Evolutionary conservation across 1,140 invertebrate genomes (phyloP).

Genomic region (Drosophila tani): DNA sequence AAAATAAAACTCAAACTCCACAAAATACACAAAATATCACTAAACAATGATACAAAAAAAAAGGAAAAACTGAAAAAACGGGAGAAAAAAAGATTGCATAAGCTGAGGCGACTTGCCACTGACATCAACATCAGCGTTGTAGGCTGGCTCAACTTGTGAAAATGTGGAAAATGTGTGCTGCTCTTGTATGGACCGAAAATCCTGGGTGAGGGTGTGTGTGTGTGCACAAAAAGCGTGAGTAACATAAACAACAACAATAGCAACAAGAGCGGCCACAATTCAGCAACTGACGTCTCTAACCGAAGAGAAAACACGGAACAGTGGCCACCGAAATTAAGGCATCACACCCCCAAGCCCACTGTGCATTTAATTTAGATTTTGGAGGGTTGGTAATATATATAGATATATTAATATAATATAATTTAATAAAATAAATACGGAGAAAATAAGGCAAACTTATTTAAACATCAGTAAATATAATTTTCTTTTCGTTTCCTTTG

Average conservation of each 20-base stretch:
- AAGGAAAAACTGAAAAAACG: conserved; percentile 10
- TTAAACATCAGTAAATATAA: too few species aligned
- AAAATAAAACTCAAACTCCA: conserved; percentile 14
- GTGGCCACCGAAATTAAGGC: conserved; percentile 18
- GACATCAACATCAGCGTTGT: conserved; percentile 34
- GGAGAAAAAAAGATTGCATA: conserved; percentile 34
- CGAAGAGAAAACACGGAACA: conserved; percentile 33
- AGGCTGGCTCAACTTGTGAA: conserved; percentile 57
- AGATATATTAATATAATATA: neutral
- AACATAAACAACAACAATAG: conserved; percentile 60
- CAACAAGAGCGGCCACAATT: conserved; percentile 41
- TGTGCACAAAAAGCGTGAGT: conserved; percentile 61
- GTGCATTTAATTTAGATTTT: neutral
- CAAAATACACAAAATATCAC: conserved; percentile 11
- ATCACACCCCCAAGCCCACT: neutral
- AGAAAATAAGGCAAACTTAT: too few species aligned
- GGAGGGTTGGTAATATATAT: neutral
- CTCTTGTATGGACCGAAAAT: conserved; percentile 37
- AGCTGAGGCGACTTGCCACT: conserved; percentile 37
- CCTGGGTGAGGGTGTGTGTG: conserved; percentile 27
- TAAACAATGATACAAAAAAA: conserved; percentile 13
- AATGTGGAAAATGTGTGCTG: conserved; percentile 53
- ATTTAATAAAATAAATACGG: too few species aligned
- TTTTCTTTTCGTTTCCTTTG: too few species aligned
- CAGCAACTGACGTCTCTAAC: conserved; percentile 46